Conservation (phyloP, 1,140 invertebrate species). For the Acromyrmex charruanus region DNA sequence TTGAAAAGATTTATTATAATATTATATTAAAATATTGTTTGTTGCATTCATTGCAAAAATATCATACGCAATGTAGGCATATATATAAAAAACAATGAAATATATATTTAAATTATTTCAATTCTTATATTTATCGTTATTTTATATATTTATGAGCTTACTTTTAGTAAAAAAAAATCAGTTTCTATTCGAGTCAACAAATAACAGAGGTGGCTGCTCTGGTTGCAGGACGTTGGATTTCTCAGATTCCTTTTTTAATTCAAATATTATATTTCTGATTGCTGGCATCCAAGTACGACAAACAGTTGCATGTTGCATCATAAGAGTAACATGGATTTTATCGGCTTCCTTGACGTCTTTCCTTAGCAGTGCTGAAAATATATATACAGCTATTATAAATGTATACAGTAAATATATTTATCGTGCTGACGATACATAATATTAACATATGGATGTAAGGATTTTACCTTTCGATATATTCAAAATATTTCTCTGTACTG, state of each 20-base stretch:
- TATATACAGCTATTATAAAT: background rate
- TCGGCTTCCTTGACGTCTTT: slow-evolving; percentile 82
- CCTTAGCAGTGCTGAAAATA: slow-evolving; percentile 82
- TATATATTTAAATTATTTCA: background rate
- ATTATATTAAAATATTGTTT: background rate
- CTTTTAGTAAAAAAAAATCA: background rate
- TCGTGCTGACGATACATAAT: background rate
- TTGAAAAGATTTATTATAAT: too few species aligned
- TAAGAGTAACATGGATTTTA: slow-evolving; percentile 83
- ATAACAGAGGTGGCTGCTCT: background rate
- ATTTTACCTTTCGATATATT: slow-evolving; percentile 83
- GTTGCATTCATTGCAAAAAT: background rate
- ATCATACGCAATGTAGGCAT: background rate
- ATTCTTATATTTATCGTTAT: background rate
- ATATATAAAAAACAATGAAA: background rate
- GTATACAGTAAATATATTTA: slow-evolving; percentile 7
- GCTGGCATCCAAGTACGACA: slow-evolving; percentile 86
- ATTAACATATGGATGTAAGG: background rate
- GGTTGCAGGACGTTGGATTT: background rate
- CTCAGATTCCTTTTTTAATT: slow-evolving; percentile 74
- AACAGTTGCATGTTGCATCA: slow-evolving; percentile 83
- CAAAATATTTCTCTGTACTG: slow-evolving; percentile 80
- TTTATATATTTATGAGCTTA: background rate
- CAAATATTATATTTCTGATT: slow-evolving; percentile 84
- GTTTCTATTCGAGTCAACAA: slow-evolving; percentile 7